phyloP scores from a whole-genome alignment of 2,888 invertebrate species.

The Caenorhabditis japonica region DNA sequence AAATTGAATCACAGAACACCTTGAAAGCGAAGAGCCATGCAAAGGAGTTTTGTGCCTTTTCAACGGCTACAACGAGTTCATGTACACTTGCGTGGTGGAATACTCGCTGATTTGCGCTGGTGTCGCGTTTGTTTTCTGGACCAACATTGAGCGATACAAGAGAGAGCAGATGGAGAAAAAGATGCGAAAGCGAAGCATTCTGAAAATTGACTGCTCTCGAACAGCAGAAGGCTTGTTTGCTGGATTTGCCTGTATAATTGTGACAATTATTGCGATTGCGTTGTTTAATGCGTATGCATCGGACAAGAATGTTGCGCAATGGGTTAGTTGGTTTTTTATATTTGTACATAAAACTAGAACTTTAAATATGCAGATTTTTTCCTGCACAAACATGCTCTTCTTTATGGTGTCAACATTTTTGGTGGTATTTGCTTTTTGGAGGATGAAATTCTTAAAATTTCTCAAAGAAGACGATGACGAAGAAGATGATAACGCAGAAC shows the following conservation, averaged over 20 bases:
- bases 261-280: slow-evolving; percentile 60
- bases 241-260: slow-evolving; percentile 61
- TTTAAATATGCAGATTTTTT: slow-evolving; percentile 57
- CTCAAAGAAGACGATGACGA: slow-evolving; percentile 57
- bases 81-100: slow-evolving; percentile 70
- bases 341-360: background rate
- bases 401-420: slow-evolving; percentile 60
- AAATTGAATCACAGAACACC: slow-evolving; percentile 13
- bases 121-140: slow-evolving; percentile 68
- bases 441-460: slow-evolving; percentile 63
- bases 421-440: slow-evolving; percentile 60
- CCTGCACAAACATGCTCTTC: slow-evolving; percentile 63
- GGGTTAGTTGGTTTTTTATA: slow-evolving; percentile 56
- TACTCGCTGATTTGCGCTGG: slow-evolving; percentile 68
- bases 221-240: slow-evolving; percentile 65
- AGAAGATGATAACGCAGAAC: slow-evolving; percentile 66
- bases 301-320: slow-evolving; percentile 57
- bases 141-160: slow-evolving; percentile 54
- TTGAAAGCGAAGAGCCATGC: slow-evolving; percentile 47
- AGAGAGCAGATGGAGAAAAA: slow-evolving; percentile 39
- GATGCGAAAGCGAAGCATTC: slow-evolving; percentile 59
- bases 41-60: slow-evolving; percentile 64
- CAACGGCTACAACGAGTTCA: slow-evolving; percentile 65
- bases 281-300: slow-evolving; percentile 66
- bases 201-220: slow-evolving; percentile 68